A percentile compares a stretch with the other conserved stretches of the same genome.
phyloP scores from a whole-genome alignment of 2,113 vertebrate species.

The Ceyx cyanopectus region DNA sequence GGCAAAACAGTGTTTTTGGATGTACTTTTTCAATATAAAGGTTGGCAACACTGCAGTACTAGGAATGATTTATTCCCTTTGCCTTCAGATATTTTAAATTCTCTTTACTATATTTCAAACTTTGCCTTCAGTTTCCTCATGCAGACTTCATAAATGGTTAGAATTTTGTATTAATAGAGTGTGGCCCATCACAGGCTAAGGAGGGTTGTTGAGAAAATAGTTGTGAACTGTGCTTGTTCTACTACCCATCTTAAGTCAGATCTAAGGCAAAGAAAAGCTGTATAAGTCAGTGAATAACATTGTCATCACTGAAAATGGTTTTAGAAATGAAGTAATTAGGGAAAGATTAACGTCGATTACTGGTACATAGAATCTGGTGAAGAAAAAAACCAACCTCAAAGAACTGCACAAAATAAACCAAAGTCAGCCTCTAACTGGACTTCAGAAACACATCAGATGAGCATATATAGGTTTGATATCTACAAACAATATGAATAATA shows the following conservation, averaged over 20 bases:
- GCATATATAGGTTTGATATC: not conserved
- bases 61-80: constrained; percentile 3
- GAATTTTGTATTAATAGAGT: not conserved
- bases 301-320: not conserved
- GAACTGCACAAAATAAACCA: not conserved
- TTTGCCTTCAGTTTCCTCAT: not conserved
- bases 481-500: not conserved
- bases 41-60: not conserved
- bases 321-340: not conserved
- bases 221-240: not conserved
- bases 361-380: not conserved
- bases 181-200: not conserved
- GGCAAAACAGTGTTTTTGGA: not conserved
- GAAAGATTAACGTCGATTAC: not conserved
- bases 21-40: not conserved
- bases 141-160: not conserved
- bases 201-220: not conserved
- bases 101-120: not conserved
- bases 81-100: not conserved
- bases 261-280: not conserved
- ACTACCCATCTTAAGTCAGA: not conserved
- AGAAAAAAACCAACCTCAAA: not conserved
- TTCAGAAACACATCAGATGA: not conserved
- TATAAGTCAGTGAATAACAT: not conserved
- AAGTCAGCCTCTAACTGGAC: not conserved